Evolutionary conservation across 2,888 invertebrate species (phyloP).

Genomic region (Synergus japonicus): DNA sequence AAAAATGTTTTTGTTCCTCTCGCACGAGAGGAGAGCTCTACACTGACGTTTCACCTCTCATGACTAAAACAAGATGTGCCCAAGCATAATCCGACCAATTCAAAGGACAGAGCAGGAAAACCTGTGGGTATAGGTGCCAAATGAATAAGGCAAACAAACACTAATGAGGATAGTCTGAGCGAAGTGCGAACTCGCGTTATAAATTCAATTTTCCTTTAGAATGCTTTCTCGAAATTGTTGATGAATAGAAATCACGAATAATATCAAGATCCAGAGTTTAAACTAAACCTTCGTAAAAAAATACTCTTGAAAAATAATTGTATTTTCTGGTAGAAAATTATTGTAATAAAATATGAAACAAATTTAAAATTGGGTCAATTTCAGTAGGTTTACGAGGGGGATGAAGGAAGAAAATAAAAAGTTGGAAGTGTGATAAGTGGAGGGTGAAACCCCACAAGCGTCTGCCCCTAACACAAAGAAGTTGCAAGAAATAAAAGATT

Average conservation of each 20-base stretch:
- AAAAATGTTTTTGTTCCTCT: constrained; percentile 9
- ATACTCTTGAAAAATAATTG: too few relatives aligned
- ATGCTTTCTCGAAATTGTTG: neutral
- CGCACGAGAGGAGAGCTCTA: neutral
- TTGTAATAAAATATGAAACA: neutral
- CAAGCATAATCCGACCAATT: constrained; percentile 6
- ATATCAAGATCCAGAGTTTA: neutral
- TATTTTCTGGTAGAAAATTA: too few relatives aligned
- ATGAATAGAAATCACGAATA: neutral
- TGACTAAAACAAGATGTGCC: constrained; percentile 26
- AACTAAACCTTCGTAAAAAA: too few relatives aligned
- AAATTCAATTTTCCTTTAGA: neutral
- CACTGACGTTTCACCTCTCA: constrained; percentile 9
- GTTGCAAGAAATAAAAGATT: neutral
- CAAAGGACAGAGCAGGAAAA: constrained; percentile 15
- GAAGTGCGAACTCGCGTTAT: constrained; percentile 1
- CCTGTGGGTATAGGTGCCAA: constrained; percentile 9
- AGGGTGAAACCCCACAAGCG: neutral
- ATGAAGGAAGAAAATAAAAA: neutral
- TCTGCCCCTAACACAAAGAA: neutral
- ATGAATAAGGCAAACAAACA: constrained; percentile 34
- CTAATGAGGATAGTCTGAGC: constrained; percentile 19
- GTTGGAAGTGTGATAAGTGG: neutral
- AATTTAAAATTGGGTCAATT: neutral
- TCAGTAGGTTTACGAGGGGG: neutral